Percentiles rank a stretch among this genome's conserved stretches.
Conservation (phyloP, 2,888 invertebrate species). For the Pycnomerus fuliginosus region DNA sequence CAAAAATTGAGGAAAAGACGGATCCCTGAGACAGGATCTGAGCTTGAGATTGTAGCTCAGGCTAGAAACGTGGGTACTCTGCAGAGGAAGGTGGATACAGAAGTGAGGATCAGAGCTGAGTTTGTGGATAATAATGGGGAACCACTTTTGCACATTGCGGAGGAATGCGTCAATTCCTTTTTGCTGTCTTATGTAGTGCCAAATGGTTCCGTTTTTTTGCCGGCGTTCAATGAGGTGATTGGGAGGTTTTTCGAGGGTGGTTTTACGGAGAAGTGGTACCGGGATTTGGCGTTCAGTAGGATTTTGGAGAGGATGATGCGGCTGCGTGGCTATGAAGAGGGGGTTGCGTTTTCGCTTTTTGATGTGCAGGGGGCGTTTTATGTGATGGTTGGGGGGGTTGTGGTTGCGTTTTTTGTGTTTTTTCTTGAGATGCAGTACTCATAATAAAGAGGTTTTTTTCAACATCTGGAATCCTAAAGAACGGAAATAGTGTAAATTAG, state of each 20-base stretch:
- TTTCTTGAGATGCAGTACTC: no score
- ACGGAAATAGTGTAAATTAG: no score
- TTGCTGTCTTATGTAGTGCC: constrained; percentile 52
- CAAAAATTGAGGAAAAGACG: constrained; percentile 29
- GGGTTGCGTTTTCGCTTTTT: no score
- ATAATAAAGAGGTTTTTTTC: no score
- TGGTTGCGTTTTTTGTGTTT: no score
- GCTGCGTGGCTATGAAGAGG: no score
- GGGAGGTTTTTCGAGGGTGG: constrained; percentile 46
- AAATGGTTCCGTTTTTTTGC: constrained; percentile 49
- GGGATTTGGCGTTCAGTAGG: constrained; percentile 34
- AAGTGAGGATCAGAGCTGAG: constrained; percentile 37
- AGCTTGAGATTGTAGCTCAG: background rate
- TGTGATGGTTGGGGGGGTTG: no score
- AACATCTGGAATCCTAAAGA: no score
- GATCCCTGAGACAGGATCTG: background rate
- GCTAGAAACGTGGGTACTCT: constrained; percentile 35
- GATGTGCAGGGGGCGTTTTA: no score
- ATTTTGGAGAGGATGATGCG: no score
- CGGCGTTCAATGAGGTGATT: constrained; percentile 46
- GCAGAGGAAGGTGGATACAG: constrained; percentile 43
- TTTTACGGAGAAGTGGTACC: constrained; percentile 48
- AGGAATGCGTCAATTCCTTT: constrained; percentile 51
- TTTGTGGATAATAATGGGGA: constrained; percentile 42
- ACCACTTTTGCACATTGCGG: constrained; percentile 49